Conservation (phyloP, 1,140 invertebrate species). For the Schlechtendalia chinensis region DNA sequence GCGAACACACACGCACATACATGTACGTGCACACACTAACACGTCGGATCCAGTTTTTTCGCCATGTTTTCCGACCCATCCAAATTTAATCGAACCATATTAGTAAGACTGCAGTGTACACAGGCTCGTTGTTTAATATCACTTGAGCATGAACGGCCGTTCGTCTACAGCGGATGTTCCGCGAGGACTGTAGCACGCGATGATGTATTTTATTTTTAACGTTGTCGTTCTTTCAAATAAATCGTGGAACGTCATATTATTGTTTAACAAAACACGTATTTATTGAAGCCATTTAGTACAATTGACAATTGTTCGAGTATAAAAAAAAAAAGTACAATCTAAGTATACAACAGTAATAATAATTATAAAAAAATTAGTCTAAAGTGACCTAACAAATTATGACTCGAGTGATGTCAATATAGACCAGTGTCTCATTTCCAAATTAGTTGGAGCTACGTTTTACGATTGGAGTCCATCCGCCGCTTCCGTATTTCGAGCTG, state of each 20-base stretch:
- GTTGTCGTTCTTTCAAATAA: background rate
- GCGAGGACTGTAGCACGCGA: background rate
- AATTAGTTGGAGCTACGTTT: conserved; percentile 34
- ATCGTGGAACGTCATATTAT: background rate
- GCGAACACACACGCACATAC: background rate
- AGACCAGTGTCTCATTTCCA: background rate
- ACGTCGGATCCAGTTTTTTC: background rate
- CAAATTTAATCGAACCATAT: background rate
- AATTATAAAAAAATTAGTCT: conserved; percentile 2
- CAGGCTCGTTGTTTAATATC: background rate
- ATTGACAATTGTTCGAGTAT: conserved; percentile 22
- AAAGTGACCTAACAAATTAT: background rate
- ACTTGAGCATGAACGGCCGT: background rate
- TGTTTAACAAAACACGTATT: conserved; percentile 34
- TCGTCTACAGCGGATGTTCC: background rate
- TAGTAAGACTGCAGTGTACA: background rate
- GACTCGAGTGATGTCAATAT: background rate
- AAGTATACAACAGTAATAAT: conserved; percentile 24
- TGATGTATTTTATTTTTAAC: background rate
- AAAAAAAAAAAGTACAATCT: conserved; percentile 33
- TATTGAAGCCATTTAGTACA: conserved; percentile 3
- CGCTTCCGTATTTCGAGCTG: conserved; percentile 7
- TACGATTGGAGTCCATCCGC: conserved; percentile 21
- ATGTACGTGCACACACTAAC: background rate
- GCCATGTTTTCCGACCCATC: background rate